Evolutionary conservation across 2,888 invertebrate species (phyloP), one percentile per base, ranked within the genome.

Genomic region (Proisotoma minuta): DNA sequence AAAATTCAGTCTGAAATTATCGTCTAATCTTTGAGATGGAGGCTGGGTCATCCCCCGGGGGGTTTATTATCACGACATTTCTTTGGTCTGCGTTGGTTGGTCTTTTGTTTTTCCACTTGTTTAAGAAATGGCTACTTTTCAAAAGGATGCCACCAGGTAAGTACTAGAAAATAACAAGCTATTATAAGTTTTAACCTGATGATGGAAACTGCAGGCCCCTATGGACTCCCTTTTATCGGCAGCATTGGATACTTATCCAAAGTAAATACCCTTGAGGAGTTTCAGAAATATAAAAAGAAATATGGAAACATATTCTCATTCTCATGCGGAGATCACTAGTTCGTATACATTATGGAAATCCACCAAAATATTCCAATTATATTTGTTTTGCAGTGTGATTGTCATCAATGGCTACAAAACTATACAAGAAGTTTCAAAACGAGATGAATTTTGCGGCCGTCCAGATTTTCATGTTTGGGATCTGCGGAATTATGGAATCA

Each of bases 261-360:
- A n/a, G 47, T 10, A 0, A 57, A 68, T 62, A 15, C 62, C 2
- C 39, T 67, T 0, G 56, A 57, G 2, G 64, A 67, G 22, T 50
- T 72, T n/a, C 43, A 64, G 18, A 61, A 59, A 28, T 72, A 64
- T 29, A 68, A 64, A 40, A 28, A 65, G 24, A 67, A 63, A 53
- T 72, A 70, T 49, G 72, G 72, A 5, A 64, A 70, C 12, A 59
- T 72, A 8, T 70, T 70, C 50, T 72, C 70, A 1, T 3, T 70
- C 2, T 39, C 60, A 20, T 54, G 62, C 20, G 72, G 70, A 22
- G 23, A 68, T 58, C 69, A 63, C 29, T 62, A 69, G 72, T 70
- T 62, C 53, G 51, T 56, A 15, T 48, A 47, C 8, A 40, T 40
- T 23, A 34, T 10, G 15, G 8, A 34, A 10, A 34, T 34, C 15